Evolutionary conservation across 2,888 invertebrate species (phyloP), one percentile per base, ranked within the genome.

Genomic region (Iphiclides podalirius): DNA sequence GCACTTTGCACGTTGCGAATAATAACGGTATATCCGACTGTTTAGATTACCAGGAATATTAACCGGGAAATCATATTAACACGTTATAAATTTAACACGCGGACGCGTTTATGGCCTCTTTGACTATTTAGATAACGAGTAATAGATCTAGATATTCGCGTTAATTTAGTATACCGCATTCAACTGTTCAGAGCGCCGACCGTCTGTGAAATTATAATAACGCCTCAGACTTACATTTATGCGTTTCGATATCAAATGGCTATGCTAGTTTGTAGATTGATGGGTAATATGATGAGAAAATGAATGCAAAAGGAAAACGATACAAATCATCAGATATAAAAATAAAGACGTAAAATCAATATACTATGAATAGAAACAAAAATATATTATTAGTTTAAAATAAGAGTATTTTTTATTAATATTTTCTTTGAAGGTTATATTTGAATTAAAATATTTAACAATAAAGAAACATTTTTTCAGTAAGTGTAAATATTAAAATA

Each of bases 1-100:
- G n/a, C n/a, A n/a, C n/a, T n/a, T n/a, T n/a, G n/a, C n/a, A n/a
- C n/a, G n/a, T 31, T 13, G 23, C 39, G 31, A 40, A 40, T 47
- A 47, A 47, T 47, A 47, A 42, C 48, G 42, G 48, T 14, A 33
- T 20, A 1, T 11, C 15, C 8, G 43, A 12, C 35, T 16, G 23
- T 9, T 31, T 12, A 13, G 28, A 7, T 23, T 26, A 23, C 17
- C 7, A 42, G n/a, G 43, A 38, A 43, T 49, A 49, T 49, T 43
- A 43, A 38, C 38, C 28, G 11, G 33, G 31, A 42, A 49, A 49
- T 49, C 38, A 31, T 43, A 43, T 42, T 43, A 49, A 43, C 48
- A 49, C 48, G 43, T 49, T 38, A 49, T 49, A 49, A 49, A 49
- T 49, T 49, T 13, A 42, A 43, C 16, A 43, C 26, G n/a, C 37